Conservation (phyloP, 2,113 vertebrate genomes). For the Strix uralensis region DNA sequence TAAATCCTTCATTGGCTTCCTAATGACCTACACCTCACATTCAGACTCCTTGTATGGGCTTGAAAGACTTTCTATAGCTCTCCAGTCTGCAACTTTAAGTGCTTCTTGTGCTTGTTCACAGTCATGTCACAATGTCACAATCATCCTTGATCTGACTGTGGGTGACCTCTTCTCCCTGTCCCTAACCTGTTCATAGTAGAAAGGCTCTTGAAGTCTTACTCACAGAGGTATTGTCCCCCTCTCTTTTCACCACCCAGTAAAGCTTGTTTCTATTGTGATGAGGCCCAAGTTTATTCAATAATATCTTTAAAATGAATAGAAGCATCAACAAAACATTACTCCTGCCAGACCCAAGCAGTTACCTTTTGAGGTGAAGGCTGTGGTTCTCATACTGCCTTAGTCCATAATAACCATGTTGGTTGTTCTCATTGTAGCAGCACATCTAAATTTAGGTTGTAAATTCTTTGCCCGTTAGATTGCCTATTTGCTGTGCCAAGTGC, state of each 20-base stretch:
- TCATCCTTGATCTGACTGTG: not conserved
- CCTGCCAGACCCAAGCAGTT: not conserved
- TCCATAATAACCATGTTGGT: not conserved
- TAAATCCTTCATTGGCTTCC: not conserved
- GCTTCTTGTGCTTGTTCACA: not conserved
- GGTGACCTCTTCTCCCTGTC: not conserved
- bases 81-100: not conserved
- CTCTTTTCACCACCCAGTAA: not conserved
- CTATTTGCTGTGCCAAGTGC: constrained; percentile 7
- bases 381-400: not conserved
- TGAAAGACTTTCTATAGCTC: not conserved
- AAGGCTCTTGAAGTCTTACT: not conserved
- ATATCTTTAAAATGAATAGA: not conserved
- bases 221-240: not conserved
- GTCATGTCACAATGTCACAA: not conserved
- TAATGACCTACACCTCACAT: not conserved
- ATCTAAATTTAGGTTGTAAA: constrained; percentile 19
- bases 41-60: not conserved
- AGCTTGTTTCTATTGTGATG: not conserved
- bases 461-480: not conserved
- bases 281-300: not conserved
- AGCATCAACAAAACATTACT: not conserved
- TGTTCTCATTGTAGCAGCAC: not conserved
- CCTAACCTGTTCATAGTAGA: rapidly evolving
- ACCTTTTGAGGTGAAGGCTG: not conserved